These are phyloP conservation scores for Phyllopteryx taeniolatus DNA, from an alignment of 2,113 vertebrate species.

Conservation along the genomic window DNA sequence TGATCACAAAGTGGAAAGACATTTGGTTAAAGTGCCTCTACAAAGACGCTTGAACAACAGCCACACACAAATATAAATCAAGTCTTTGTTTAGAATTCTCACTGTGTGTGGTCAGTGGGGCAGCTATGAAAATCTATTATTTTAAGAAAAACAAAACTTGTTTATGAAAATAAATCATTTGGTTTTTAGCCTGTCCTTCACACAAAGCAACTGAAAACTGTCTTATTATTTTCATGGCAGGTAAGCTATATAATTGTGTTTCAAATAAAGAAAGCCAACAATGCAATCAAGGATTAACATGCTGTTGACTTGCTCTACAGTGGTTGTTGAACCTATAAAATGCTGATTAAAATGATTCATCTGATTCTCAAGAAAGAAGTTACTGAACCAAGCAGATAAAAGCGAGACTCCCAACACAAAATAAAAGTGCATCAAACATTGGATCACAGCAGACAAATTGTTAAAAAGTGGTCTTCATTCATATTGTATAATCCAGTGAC, in stretches of 20 bases:
- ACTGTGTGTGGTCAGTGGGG: background rate
- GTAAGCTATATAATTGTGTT: background rate
- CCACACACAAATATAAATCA: background rate
- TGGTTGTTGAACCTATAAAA: too few relatives aligned
- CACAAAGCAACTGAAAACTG: background rate
- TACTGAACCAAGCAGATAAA: background rate
- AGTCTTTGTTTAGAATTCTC: background rate
- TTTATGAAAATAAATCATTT: constrained; percentile 1
- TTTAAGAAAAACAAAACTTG: constrained; percentile 4
- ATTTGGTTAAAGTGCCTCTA: constrained; percentile 14
- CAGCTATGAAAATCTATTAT: constrained; percentile 8
- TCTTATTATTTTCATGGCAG: too few relatives aligned
- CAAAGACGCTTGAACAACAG: background rate
- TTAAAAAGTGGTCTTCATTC: constrained; percentile 12
- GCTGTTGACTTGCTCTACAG: background rate
- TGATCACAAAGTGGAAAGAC: constrained; percentile 1
- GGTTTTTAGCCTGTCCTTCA: constrained; percentile 1
- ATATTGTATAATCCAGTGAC: constrained; percentile 25
- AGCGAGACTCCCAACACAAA: constrained; percentile 29
- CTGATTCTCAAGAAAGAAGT: background rate
- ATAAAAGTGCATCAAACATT: constrained; percentile 54
- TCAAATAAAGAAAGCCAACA: background rate
- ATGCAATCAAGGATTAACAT: constrained; percentile 1
- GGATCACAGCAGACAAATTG: constrained; percentile 36
- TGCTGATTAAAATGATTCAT: background rate